These are phyloP conservation scores for Mycalesis mineus DNA, from an alignment of 2,888 invertebrate species.

Conservation along the genomic window DNA sequence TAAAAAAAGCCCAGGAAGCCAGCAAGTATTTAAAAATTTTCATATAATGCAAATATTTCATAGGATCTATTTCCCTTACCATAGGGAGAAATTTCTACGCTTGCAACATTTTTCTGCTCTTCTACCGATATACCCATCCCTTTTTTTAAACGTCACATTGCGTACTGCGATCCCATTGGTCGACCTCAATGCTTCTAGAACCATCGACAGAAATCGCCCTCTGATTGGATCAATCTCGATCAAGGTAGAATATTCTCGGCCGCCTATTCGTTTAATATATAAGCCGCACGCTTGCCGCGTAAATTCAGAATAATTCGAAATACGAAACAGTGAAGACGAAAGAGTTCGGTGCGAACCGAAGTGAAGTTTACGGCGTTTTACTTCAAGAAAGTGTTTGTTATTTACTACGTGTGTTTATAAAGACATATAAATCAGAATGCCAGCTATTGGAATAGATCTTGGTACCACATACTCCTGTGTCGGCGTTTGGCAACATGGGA, in stretches of 20 bases:
- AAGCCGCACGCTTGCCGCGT: constrained; percentile 45
- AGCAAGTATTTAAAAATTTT: background rate
- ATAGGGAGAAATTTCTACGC: constrained; percentile 8
- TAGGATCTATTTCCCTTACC: background rate
- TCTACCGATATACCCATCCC: constrained; percentile 24
- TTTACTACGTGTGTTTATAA: constrained; percentile 26
- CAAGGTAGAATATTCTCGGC: constrained; percentile 46
- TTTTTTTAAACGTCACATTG: constrained; percentile 24
- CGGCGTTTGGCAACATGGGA: constrained; percentile 80
- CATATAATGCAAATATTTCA: background rate
- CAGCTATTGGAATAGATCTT: constrained; percentile 77
- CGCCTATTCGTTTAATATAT: constrained; percentile 48
- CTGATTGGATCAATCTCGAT: constrained; percentile 47
- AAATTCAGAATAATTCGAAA: constrained; percentile 59
- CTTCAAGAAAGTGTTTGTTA: constrained; percentile 15
- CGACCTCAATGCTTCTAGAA: constrained; percentile 39
- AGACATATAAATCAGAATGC: constrained; percentile 50
- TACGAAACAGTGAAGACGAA: constrained; percentile 45
- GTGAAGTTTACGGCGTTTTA: constrained; percentile 32
- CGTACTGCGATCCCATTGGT: constrained; percentile 41
- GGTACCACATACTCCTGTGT: constrained; percentile 79
- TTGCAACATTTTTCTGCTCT: constrained; percentile 3
- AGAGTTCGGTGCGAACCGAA: constrained; percentile 49
- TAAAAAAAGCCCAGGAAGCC: no score
- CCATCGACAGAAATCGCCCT: constrained; percentile 33